Percentiles rank a stretch among this genome's conserved stretches.
phyloP scores from a whole-genome alignment of 2,797 vertebrate species.

The Scleropages formosus region DNA sequence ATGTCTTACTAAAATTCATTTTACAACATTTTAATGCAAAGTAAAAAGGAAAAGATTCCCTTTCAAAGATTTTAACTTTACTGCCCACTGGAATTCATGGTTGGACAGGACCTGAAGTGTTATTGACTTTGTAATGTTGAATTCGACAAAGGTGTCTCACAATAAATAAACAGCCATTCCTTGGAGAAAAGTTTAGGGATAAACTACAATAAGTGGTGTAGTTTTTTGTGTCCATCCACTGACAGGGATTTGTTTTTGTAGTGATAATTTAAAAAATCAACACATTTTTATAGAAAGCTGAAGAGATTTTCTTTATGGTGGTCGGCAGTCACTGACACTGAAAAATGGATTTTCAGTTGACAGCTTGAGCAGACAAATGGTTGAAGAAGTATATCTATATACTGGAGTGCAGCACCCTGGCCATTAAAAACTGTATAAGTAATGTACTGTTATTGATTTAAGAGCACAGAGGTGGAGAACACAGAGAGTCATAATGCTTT shows the following conservation, averaged over 20 bases:
- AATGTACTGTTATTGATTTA: constrained; percentile 22
- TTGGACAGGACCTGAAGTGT: no score
- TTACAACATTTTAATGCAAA: no score
- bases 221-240: no score
- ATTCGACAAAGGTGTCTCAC: neutral
- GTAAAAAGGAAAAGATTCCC: no score
- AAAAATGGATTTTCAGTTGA: neutral
- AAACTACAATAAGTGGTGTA: neutral
- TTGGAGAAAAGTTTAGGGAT: neutral
- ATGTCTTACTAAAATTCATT: no score
- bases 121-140: no score
- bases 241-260: neutral
- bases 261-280: neutral
- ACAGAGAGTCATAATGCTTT: neutral
- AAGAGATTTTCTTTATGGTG: neutral
- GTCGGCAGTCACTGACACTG: neutral
- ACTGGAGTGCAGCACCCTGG: neutral
- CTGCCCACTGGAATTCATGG: no score
- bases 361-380: constrained; percentile 1
- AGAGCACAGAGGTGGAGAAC: constrained; percentile 5
- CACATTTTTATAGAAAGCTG: neutral
- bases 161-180: neutral
- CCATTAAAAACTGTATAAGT: neutral
- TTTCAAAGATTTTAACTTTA: no score
- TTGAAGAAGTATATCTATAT: neutral